Conservation (phyloP, 2,888 invertebrate genomes). For the Camponotus fellah region DNA sequence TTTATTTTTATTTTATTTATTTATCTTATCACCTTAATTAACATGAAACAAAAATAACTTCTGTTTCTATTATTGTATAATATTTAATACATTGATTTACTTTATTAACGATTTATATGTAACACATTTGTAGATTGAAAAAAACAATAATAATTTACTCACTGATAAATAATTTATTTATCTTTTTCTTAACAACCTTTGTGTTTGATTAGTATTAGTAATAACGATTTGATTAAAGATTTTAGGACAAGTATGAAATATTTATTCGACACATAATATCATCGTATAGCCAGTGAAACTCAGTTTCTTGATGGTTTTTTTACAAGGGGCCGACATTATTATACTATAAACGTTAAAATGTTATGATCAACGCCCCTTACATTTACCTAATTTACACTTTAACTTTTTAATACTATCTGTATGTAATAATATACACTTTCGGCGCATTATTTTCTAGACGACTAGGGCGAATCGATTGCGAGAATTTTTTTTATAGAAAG, state of each 20-base stretch:
- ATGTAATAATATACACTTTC: constrained; percentile 57
- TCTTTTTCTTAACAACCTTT: not conserved
- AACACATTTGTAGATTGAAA: not conserved
- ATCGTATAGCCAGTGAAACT: not conserved
- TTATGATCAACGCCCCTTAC: constrained; percentile 12
- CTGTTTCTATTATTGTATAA: not conserved
- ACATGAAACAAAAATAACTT: not conserved
- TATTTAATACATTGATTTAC: not conserved
- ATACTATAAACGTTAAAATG: not conserved
- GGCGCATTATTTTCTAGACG: constrained; percentile 57
- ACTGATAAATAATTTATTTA: not conserved
- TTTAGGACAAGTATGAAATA: not conserved
- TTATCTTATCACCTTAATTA: not conserved
- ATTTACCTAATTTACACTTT: constrained; percentile 36
- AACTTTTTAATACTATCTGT: constrained; percentile 25
- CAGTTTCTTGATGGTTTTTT: constrained; percentile 8
- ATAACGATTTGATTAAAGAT: not conserved
- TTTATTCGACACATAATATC: not conserved
- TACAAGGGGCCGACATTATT: constrained; percentile 26
- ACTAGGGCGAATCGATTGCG: constrained; percentile 29
- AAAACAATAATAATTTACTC: not conserved
- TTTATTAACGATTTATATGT: not conserved
- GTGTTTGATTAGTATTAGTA: not conserved
- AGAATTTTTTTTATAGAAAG: not conserved
- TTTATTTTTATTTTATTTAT: not conserved